These are phyloP conservation scores for Nanger granti DNA, from an alignment of 2,113 vertebrate genomes.

Conservation along the genomic window DNA sequence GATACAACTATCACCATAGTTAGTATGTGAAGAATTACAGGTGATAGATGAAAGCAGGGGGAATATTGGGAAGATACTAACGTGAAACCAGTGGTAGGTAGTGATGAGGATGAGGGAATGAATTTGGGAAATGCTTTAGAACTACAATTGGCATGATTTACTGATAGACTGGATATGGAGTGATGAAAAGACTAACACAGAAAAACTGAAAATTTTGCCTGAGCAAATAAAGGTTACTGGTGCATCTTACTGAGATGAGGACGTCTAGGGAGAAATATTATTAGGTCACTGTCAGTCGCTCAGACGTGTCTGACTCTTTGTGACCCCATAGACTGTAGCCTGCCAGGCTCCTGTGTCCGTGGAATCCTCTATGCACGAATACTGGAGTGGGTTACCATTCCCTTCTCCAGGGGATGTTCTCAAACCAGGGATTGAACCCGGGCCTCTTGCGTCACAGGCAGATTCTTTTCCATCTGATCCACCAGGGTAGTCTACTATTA, in stretches of 20 bases:
- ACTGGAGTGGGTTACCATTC: background rate
- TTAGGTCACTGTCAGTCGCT: background rate
- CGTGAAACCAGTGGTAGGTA: background rate
- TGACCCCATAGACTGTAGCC: rapidly evolving
- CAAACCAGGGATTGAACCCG: background rate
- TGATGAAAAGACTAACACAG: background rate
- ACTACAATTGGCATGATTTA: background rate
- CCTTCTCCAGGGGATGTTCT: background rate
- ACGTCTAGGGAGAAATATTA: background rate
- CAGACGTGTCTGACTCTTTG: background rate
- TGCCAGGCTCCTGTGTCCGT: background rate
- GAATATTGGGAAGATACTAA: background rate
- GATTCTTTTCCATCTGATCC: background rate
- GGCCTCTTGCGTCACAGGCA: background rate
- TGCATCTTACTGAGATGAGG: background rate
- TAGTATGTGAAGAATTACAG: background rate
- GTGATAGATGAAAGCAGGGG: background rate
- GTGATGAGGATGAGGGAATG: background rate
- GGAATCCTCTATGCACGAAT: background rate
- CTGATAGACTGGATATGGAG: background rate
- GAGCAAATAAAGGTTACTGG: background rate
- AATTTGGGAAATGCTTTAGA: background rate
- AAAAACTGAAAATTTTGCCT: background rate
- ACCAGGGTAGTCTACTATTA: background rate
- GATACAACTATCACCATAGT: background rate